phyloP scores from a whole-genome alignment of 2,888 invertebrate genomes.

The Strigamia transsilvanica region DNA sequence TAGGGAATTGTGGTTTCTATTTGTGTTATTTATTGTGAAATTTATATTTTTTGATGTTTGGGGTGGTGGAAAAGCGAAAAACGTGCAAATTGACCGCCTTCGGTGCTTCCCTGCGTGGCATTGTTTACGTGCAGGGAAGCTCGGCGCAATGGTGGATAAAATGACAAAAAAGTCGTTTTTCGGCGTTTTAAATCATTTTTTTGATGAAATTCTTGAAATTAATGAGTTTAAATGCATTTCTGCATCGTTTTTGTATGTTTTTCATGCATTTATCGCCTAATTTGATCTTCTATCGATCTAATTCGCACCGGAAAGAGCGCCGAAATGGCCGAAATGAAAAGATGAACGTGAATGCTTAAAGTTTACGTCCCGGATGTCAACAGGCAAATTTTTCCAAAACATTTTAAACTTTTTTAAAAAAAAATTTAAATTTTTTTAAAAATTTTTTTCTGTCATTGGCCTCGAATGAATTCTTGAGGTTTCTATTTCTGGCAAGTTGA shows the following conservation, averaged over 20 bases:
- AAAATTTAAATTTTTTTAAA: neutral
- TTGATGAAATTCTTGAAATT: too few species aligned
- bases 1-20: too few species aligned
- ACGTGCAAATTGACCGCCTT: neutral
- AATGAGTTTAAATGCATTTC: too few species aligned
- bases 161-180: neutral
- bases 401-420: neutral
- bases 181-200: too few species aligned
- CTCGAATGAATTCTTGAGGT: neutral
- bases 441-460: neutral
- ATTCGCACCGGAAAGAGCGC: neutral
- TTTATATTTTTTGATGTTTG: neutral
- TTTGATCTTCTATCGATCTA: too few species aligned
- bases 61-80: too few species aligned
- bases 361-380: neutral
- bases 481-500: neutral
- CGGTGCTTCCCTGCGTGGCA: neutral
- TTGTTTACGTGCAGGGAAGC: neutral
- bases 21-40: neutral
- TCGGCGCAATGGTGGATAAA: neutral
- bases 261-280: too few species aligned
- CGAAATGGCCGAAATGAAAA: too few species aligned
- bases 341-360: neutral
- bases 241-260: too few species aligned
- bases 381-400: neutral